A percentile compares a stretch with the other conserved stretches of the same genome.
phyloP scores from a whole-genome alignment of 2,113 vertebrate genomes.

The Pelecanus crispus region DNA sequence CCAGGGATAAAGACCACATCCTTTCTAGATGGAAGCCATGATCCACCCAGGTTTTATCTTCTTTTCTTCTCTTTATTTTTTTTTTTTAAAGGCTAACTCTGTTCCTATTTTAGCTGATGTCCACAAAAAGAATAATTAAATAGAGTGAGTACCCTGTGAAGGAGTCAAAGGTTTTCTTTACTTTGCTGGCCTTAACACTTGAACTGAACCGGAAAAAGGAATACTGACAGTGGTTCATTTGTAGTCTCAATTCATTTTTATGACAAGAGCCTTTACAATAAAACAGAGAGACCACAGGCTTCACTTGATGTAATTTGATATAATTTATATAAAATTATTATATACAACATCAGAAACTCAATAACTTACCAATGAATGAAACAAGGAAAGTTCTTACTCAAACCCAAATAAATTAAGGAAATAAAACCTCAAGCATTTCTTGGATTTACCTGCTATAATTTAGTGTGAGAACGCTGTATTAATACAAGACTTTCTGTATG shows the following conservation, averaged over 20 bases:
- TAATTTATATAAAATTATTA: background rate
- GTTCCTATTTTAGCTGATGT: background rate
- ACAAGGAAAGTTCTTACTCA: background rate
- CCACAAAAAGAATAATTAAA: background rate
- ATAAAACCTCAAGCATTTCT: background rate
- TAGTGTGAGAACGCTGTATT: background rate
- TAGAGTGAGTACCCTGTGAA: background rate
- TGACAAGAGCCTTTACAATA: background rate
- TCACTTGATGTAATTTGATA: background rate
- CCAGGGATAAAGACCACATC: background rate
- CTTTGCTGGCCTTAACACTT: background rate
- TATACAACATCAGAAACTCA: background rate
- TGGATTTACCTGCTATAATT: background rate
- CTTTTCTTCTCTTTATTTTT: no score
- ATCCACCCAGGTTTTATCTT: background rate
- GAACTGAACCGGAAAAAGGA: background rate
- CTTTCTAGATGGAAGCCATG: background rate
- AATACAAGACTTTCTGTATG: background rate
- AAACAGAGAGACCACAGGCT: background rate
- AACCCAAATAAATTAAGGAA: background rate
- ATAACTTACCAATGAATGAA: background rate
- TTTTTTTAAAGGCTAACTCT: background rate
- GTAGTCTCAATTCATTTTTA: background rate
- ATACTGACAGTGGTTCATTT: background rate
- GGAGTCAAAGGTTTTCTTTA: background rate